Percentiles rank a stretch among this genome's conserved stretches.
Conservation (phyloP, 2,888 invertebrate genomes). For the Ctena decussata region DNA sequence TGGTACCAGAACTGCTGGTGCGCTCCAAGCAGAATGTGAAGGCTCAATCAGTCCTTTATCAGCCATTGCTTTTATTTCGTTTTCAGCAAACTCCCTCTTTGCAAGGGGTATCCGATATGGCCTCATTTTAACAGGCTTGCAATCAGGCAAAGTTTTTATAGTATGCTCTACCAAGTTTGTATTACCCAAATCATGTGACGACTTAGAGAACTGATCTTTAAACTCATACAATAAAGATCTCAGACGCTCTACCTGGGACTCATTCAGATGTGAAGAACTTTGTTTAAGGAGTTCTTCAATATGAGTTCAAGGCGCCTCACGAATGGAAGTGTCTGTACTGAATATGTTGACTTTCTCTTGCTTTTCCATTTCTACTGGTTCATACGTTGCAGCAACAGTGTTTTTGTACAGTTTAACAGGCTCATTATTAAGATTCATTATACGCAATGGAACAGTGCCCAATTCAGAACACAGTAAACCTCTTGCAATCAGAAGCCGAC, state of each 20-base stretch:
- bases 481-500: conserved; percentile 23
- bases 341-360: too few relatives aligned
- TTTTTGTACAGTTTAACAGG: conserved; percentile 18
- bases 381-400: conserved; percentile 36
- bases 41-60: too few relatives aligned
- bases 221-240: conserved; percentile 14
- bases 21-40: too few relatives aligned
- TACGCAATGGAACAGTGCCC: conserved; percentile 29
- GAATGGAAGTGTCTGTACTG: neutral
- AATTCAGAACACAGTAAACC: conserved; percentile 17
- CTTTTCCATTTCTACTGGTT: too few relatives aligned
- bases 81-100: conserved; percentile 50
- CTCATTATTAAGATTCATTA: conserved; percentile 19
- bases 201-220: too few relatives aligned
- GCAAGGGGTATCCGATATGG: conserved; percentile 48
- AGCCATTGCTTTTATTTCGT: too few relatives aligned
- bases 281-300: neutral
- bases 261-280: neutral
- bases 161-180: too few relatives aligned
- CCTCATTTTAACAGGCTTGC: conserved; percentile 22
- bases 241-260: neutral
- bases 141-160: too few relatives aligned
- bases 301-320: neutral
- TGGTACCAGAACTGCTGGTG: too few relatives aligned
- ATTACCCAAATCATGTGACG: too few relatives aligned